A percentile compares a stretch with the other conserved stretches of the same genome.
Evolutionary conservation across 2,888 invertebrate species (phyloP).

Genomic region (Antitype chi): DNA sequence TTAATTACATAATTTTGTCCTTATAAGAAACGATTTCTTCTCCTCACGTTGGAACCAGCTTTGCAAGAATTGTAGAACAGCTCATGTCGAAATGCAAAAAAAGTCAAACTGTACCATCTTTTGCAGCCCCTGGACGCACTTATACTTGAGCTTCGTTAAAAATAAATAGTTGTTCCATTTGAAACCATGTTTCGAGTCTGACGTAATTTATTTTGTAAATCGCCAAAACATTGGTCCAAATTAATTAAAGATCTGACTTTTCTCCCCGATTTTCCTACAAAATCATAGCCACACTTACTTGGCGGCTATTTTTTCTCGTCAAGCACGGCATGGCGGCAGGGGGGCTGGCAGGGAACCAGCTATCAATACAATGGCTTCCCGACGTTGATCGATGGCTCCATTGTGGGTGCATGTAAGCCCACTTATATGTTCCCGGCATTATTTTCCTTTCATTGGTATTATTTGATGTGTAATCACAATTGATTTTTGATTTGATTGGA

Average conservation of each 20-base stretch:
- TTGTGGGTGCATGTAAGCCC: constrained; percentile 56
- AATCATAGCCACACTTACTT: constrained; percentile 13
- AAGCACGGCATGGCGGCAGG: constrained; percentile 50
- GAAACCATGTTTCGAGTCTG: not conserved
- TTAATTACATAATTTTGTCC: too few species aligned
- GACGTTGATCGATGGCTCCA: constrained; percentile 71
- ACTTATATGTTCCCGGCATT: constrained; percentile 54
- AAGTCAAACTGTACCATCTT: too few species aligned
- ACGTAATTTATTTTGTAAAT: not conserved
- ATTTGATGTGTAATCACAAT: constrained; percentile 37
- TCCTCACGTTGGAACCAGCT: too few species aligned
- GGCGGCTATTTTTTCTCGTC: constrained; percentile 44
- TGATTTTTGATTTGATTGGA: constrained; percentile 22
- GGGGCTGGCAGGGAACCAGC: constrained; percentile 64
- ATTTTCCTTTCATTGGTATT: constrained; percentile 42
- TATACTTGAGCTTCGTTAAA: not conserved
- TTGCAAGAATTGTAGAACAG: not conserved
- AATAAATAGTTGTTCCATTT: not conserved
- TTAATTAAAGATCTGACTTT: not conserved
- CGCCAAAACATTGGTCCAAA: not conserved
- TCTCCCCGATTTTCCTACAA: not conserved
- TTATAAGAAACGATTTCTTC: too few species aligned
- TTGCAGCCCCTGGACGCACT: too few species aligned
- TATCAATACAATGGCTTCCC: constrained; percentile 68
- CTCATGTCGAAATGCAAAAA: not conserved